phyloP scores from a whole-genome alignment of 2,113 vertebrate genomes.

The Tichodroma muraria region DNA sequence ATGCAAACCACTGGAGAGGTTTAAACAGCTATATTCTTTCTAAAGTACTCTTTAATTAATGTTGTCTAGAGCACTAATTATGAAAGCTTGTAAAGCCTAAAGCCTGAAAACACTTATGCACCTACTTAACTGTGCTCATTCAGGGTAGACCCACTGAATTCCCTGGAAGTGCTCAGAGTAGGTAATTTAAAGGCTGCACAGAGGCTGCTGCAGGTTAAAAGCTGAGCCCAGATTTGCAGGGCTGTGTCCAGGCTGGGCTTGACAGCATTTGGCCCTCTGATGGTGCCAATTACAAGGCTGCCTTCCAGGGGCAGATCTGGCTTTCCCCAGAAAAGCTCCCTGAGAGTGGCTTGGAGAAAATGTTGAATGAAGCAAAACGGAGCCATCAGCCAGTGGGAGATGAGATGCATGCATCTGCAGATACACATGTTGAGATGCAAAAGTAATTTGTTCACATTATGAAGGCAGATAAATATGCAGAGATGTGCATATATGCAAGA shows the following conservation, averaged over 20 bases:
- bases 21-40: constrained; percentile 41
- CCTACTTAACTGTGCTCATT: constrained; percentile 36
- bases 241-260: not conserved
- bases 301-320: not conserved
- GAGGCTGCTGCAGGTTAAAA: not conserved
- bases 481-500: not conserved
- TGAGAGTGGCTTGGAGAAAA: not conserved
- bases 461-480: not conserved
- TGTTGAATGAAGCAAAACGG: not conserved
- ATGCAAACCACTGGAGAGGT: constrained; percentile 22
- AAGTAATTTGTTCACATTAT: not conserved
- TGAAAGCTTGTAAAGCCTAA: constrained; percentile 48
- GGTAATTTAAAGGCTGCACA: not conserved
- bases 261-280: not conserved
- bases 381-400: not conserved
- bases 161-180: not conserved
- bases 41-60: constrained; percentile 59
- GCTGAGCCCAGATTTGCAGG: not conserved
- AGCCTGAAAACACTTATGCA: constrained; percentile 49
- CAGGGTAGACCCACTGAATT: not conserved
- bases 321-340: not conserved
- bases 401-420: not conserved
- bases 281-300: not conserved
- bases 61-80: constrained; percentile 55
- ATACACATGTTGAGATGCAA: not conserved